These are phyloP conservation scores for Synanceia verrucosa DNA, from an alignment of 2,797 vertebrate genomes.

Conservation along the genomic window DNA sequence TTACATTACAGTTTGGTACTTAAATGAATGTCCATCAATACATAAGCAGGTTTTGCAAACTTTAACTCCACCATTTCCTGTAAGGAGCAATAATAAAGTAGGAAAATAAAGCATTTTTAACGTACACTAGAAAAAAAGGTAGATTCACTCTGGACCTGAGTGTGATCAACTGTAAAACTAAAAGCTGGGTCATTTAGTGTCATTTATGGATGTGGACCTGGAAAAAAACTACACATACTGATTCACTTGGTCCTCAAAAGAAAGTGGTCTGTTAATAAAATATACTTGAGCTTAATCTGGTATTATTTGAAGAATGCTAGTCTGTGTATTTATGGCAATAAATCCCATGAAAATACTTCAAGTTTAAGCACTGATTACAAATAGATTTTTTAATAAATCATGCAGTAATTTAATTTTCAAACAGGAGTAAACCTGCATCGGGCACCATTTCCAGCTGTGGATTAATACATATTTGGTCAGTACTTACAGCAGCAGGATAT, in stretches of 20 bases:
- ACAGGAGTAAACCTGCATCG: not conserved
- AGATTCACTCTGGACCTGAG: not conserved
- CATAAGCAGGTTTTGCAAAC: constrained; percentile 9
- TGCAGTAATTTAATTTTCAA: not conserved
- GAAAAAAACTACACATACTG: not conserved
- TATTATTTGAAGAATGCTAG: not conserved
- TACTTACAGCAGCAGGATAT: not conserved
- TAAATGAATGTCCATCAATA: constrained; percentile 33
- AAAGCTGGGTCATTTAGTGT: not conserved
- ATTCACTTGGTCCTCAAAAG: constrained; percentile 16
- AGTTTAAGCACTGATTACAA: not conserved
- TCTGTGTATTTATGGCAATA: not conserved
- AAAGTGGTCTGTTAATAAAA: constrained; percentile 10
- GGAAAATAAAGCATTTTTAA: constrained; percentile 21
- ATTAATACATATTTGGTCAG: not conserved
- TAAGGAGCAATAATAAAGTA: constrained; percentile 35
- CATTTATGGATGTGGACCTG: not conserved
- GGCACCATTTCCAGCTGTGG: not conserved
- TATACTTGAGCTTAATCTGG: not conserved
- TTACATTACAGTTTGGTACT: not conserved
- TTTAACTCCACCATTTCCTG: constrained; percentile 3
- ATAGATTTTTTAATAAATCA: not conserved
- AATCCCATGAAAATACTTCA: not conserved
- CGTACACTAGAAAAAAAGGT: not conserved
- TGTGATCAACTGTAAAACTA: not conserved